phyloP scores from a whole-genome alignment of 1,140 invertebrate genomes.

The Platorchestia sp. region DNA sequence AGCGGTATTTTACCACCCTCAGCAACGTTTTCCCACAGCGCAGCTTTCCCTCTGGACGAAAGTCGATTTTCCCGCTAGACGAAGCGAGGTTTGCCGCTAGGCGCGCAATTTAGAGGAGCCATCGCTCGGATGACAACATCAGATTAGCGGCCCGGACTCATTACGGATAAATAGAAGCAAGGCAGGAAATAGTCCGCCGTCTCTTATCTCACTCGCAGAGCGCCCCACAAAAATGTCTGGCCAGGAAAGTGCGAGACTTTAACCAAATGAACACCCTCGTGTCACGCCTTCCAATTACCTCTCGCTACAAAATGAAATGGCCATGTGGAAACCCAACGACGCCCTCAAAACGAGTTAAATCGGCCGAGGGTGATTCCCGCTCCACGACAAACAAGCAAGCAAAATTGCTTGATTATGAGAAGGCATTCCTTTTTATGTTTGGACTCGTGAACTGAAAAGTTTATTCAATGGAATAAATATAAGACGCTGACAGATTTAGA shows the following conservation, averaged over 20 bases:
- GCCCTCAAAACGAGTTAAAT: background rate
- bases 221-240: constrained; percentile 5
- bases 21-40: background rate
- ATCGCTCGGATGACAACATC: constrained; percentile 21
- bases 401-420: background rate
- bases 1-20: background rate
- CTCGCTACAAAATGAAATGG: background rate
- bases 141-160: constrained; percentile 24
- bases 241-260: background rate
- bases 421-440: background rate
- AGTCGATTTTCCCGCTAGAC: background rate
- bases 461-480: background rate
- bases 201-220: background rate
- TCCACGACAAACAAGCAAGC: background rate
- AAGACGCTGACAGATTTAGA: background rate
- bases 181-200: constrained; percentile 26
- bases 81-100: constrained; percentile 16
- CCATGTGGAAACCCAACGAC: background rate
- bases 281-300: background rate
- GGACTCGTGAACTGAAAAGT: background rate
- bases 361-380: background rate
- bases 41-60: background rate
- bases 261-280: constrained; percentile 6
- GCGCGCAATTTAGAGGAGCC: background rate
- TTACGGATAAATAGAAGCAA: constrained; percentile 39